Evolutionary conservation across 1,140 invertebrate genomes (phyloP).

Genomic region (Battus philenor): DNA sequence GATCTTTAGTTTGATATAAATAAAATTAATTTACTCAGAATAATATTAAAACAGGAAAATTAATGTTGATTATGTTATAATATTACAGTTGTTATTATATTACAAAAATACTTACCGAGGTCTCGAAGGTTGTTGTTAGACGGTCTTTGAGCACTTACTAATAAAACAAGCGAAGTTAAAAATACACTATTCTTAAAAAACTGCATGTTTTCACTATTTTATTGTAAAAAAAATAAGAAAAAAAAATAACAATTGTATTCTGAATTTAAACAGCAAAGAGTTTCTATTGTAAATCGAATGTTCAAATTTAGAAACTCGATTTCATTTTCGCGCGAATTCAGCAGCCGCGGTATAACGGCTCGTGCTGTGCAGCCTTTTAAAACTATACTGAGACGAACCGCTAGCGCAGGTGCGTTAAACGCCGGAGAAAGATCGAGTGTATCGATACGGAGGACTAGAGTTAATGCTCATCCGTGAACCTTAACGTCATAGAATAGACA

Average conservation of each 20-base stretch:
- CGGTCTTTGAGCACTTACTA: slow-evolving; percentile 57
- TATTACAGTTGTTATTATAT: background rate
- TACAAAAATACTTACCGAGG: slow-evolving; percentile 45
- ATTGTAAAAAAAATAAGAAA: slow-evolving; percentile 20
- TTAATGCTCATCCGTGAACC: slow-evolving; percentile 8
- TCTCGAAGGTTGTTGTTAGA: slow-evolving; percentile 54
- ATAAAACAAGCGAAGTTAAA: slow-evolving; percentile 51
- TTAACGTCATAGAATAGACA: slow-evolving; percentile 6
- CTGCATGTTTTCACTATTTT: slow-evolving; percentile 38
- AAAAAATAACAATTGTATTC: slow-evolving; percentile 23
- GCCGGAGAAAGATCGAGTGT: slow-evolving; percentile 35
- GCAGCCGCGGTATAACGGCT: slow-evolving; percentile 38
- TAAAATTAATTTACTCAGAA: background rate
- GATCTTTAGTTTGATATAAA: background rate
- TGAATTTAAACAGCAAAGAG: slow-evolving; percentile 17
- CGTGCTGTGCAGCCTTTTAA: slow-evolving; percentile 55
- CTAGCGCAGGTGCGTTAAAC: slow-evolving; percentile 45
- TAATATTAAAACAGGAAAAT: background rate
- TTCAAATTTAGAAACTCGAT: slow-evolving; percentile 56
- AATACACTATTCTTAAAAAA: slow-evolving; percentile 51
- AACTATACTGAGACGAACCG: slow-evolving; percentile 54
- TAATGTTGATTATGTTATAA: slow-evolving; percentile 4
- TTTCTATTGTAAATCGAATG: slow-evolving; percentile 26
- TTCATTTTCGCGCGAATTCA: slow-evolving; percentile 52
- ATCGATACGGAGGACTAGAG: background rate